phyloP scores from a whole-genome alignment of 2,797 vertebrate species.

The Hippoglossus hippoglossus region DNA sequence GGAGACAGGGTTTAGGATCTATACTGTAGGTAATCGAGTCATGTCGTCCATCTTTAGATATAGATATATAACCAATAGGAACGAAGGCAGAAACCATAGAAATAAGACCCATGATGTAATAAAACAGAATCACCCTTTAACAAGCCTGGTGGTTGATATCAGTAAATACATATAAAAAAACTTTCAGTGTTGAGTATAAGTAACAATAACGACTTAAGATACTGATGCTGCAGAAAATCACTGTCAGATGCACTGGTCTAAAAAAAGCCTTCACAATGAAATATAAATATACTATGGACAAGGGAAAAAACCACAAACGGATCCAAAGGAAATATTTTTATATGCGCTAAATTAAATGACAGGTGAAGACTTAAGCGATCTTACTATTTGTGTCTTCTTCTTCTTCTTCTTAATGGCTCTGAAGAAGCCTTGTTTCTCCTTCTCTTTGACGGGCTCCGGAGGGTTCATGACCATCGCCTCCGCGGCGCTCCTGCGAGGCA shows the following conservation, averaged over 20 bases:
- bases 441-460: constrained; percentile 95
- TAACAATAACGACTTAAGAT: too few species aligned
- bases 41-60: too few species aligned
- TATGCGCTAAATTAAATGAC: constrained; percentile 4
- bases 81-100: not conserved
- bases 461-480: constrained; percentile 94
- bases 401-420: constrained; percentile 99
- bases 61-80: not conserved
- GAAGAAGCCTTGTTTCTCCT: constrained; percentile 99
- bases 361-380: constrained; percentile 53
- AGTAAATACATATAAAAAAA: too few species aligned
- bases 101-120: not conserved
- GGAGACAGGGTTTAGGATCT: too few species aligned
- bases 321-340: not conserved
- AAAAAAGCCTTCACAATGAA: constrained; percentile 3
- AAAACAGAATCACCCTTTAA: too few species aligned
- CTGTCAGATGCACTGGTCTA: too few species aligned
- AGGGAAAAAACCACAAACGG: not conserved
- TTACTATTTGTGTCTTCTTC: constrained; percentile 98
- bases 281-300: not conserved
- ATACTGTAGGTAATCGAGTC: too few species aligned
- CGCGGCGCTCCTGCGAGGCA: constrained; percentile 87
- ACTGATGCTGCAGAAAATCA: too few species aligned
- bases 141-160: too few species aligned
- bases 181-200: too few species aligned